Evolutionary conservation across 2,888 invertebrate genomes (phyloP).

Genomic region (Clunio marinus): DNA sequence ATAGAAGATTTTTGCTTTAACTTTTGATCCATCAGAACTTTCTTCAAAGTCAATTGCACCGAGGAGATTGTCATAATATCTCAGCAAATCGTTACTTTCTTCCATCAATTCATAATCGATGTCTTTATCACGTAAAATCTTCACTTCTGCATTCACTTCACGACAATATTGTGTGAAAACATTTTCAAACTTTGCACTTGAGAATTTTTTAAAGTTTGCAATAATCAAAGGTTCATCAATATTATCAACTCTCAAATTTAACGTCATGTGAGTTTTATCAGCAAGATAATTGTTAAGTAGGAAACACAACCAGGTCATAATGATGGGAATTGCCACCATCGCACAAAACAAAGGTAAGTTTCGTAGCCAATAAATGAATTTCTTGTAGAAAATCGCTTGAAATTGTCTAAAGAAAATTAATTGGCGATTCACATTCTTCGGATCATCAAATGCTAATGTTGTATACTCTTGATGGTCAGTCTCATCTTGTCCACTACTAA

Average conservation of each 20-base stretch:
- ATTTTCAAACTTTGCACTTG: background rate
- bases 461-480: constrained; percentile 14
- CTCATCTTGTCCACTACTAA: background rate
- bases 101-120: constrained; percentile 27
- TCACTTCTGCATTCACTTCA: background rate
- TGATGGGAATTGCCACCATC: constrained; percentile 35
- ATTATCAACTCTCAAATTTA: constrained; percentile 2
- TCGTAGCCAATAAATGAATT: constrained; percentile 43
- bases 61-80: constrained; percentile 32
- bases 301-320: constrained; percentile 30
- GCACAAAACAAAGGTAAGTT: constrained; percentile 32
- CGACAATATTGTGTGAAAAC: background rate
- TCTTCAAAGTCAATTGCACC: constrained; percentile 26
- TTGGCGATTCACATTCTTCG: constrained; percentile 34
- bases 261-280: background rate
- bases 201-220: constrained; percentile 17
- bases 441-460: constrained; percentile 24
- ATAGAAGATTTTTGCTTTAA: constrained; percentile 48
- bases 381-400: constrained; percentile 49
- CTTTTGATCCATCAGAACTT: background rate
- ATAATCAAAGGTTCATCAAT: constrained; percentile 19
- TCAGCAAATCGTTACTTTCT: background rate
- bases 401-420: constrained; percentile 43
- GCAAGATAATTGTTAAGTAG: constrained; percentile 24
- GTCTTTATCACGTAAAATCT: background rate